Conservation (phyloP, 2,888 invertebrate species). For the Charanyca ferruginea region DNA sequence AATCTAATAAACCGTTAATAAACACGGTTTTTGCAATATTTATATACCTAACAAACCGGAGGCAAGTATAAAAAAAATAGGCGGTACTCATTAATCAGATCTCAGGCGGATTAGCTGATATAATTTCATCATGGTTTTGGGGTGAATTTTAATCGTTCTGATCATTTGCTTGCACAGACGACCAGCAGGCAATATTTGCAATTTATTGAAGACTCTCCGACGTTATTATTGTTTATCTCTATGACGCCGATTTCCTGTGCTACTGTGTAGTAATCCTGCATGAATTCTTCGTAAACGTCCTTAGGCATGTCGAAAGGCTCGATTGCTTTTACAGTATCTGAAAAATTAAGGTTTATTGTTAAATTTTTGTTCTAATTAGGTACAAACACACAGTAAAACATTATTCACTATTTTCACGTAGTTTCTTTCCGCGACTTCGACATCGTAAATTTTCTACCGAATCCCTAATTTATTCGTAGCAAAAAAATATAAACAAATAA, state of each 20-base stretch:
- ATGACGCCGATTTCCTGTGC: slow-evolving; percentile 56
- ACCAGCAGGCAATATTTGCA: slow-evolving; percentile 55
- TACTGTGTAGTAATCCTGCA: slow-evolving; percentile 47
- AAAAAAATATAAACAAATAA: no score
- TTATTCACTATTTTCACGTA: no score
- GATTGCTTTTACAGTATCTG: slow-evolving; percentile 58
- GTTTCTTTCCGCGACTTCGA: no score
- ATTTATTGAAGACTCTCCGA: slow-evolving; percentile 35
- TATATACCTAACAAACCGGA: not conserved
- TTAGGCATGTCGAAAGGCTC: slow-evolving; percentile 63
- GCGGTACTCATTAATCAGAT: slow-evolving; percentile 52
- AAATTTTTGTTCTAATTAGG: not conserved
- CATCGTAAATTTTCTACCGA: no score
- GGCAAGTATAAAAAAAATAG: slow-evolving; percentile 52
- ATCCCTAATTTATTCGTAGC: no score
- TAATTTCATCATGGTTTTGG: slow-evolving; percentile 46
- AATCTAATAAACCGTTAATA: not conserved
- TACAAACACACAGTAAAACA: no score
- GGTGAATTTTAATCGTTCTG: not conserved
- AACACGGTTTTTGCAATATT: not conserved
- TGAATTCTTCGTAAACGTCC: slow-evolving; percentile 60
- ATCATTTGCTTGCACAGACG: slow-evolving; percentile 53
- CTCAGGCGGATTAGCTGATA: slow-evolving; percentile 33
- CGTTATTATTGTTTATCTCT: slow-evolving; percentile 42
- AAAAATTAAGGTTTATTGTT: slow-evolving; percentile 12